phyloP scores from a whole-genome alignment of 2,113 vertebrate genomes.

The Acrocephalus arundinaceus region DNA sequence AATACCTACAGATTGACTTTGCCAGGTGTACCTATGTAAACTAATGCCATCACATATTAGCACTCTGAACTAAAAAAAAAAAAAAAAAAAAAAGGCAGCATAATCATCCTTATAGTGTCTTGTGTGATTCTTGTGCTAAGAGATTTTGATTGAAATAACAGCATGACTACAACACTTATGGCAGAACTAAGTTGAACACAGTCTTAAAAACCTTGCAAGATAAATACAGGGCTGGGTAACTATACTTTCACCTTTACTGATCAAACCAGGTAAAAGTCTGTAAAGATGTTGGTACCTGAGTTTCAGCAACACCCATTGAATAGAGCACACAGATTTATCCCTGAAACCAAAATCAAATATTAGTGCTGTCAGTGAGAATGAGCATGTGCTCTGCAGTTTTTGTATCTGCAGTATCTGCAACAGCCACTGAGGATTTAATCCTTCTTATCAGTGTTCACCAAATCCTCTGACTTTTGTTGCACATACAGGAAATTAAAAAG shows the following conservation, averaged over 20 bases:
- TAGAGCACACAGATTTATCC: neutral
- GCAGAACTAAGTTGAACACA: neutral
- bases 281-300: neutral
- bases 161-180: rapidly evolving
- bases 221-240: neutral
- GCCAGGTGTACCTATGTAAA: slow-evolving; percentile 30
- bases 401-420: neutral
- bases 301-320: neutral
- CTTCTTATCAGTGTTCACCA: neutral
- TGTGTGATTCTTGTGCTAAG: neutral
- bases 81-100: too few species aligned
- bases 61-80: neutral
- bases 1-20: neutral
- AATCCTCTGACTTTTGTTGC: neutral
- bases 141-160: neutral
- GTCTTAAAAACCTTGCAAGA: neutral
- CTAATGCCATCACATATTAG: neutral
- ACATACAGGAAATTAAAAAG: slow-evolving; percentile 44
- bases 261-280: neutral
- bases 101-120: neutral
- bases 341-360: neutral
- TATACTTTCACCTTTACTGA: neutral
- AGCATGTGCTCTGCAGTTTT: neutral
- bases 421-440: neutral
- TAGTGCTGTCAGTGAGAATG: neutral